phyloP scores from a whole-genome alignment of 2,888 invertebrate species.

The Pardosa pseudoannulata region DNA sequence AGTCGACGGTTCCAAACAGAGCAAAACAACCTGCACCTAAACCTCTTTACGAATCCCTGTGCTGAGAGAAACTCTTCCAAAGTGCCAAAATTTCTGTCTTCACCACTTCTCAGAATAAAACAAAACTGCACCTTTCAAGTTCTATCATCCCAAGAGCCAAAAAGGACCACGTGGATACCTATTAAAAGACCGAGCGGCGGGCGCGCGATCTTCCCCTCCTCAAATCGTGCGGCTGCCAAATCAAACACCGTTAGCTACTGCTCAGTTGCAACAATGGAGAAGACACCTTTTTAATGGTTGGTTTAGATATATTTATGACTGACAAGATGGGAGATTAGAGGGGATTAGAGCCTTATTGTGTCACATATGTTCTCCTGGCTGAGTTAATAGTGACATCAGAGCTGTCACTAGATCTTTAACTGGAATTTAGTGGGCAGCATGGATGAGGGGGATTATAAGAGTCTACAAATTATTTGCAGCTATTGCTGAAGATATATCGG shows the following conservation, averaged over 20 bases:
- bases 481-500: no score
- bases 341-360: not conserved
- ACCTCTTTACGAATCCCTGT: no score
- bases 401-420: no score
- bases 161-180: constrained; percentile 2
- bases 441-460: no score
- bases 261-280: constrained; percentile 3
- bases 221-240: not conserved
- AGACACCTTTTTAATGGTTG: constrained; percentile 2
- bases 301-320: constrained; percentile 13
- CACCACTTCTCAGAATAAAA: constrained; percentile 13
- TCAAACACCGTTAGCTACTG: constrained; percentile 13
- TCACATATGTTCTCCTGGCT: not conserved
- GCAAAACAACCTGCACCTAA: no score
- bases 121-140: constrained; percentile 7
- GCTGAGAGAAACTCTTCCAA: not conserved
- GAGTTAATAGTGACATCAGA: constrained; percentile 7
- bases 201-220: not conserved
- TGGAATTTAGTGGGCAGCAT: no score
- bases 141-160: not conserved
- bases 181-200: constrained; percentile 7
- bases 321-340: constrained; percentile 16
- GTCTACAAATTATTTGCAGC: no score
- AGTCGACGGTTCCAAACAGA: no score
- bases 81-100: constrained; percentile 15